Evolutionary conservation across 2,113 vertebrate genomes (phyloP).

Genomic region (Brachypteracias leptosomus): DNA sequence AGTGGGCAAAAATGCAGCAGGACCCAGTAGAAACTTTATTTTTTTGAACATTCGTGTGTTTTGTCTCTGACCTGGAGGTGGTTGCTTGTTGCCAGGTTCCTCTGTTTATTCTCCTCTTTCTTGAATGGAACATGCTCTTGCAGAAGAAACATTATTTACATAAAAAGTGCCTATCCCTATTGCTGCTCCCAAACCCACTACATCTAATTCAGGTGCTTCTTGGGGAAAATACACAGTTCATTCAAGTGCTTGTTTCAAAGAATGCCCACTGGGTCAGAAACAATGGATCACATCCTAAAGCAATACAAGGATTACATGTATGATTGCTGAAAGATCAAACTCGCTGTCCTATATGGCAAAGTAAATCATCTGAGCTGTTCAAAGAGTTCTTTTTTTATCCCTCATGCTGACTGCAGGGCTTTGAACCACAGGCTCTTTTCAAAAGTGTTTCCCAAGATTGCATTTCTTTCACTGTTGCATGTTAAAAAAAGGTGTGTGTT

Average conservation of each 20-base stretch:
- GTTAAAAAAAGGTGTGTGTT: background rate
- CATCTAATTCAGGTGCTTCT: background rate
- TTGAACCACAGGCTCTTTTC: background rate
- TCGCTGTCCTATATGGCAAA: background rate
- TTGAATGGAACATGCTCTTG: rapidly evolving
- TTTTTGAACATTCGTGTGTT: background rate
- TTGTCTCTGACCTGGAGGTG: background rate
- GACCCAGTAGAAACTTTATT: background rate
- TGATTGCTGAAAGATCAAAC: slow-evolving; percentile 10
- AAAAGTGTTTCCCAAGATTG: background rate
- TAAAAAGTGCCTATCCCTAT: background rate
- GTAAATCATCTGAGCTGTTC: background rate
- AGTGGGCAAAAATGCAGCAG: background rate
- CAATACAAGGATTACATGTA: background rate
- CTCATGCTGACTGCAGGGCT: background rate
- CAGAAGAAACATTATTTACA: background rate
- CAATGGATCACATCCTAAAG: background rate
- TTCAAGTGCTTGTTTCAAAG: background rate
- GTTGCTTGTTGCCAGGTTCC: background rate
- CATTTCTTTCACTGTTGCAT: background rate
- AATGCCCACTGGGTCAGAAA: background rate
- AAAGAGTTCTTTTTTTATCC: background rate
- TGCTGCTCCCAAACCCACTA: background rate
- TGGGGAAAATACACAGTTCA: background rate
- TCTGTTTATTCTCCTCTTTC: background rate